phyloP scores from a whole-genome alignment of 92 coral and sea anemone genomes.

The Porites cylindrica region DNA sequence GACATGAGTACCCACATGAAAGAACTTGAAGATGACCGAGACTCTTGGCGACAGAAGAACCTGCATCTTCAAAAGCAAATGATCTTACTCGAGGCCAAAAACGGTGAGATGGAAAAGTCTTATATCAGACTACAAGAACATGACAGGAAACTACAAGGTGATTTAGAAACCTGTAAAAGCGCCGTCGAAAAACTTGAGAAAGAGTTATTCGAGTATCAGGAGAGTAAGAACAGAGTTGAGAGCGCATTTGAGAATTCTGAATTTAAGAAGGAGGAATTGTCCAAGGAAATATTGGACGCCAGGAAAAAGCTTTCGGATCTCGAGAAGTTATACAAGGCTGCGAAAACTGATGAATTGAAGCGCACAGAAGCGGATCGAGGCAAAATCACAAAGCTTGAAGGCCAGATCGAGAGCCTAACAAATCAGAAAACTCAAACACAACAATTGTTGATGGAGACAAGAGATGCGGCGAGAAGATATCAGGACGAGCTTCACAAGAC shows the following conservation, averaged over 20 bases:
- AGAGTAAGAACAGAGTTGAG: slow-evolving; percentile 66
- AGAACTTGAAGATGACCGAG: slow-evolving; percentile 75
- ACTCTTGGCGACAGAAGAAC: slow-evolving; percentile 74
- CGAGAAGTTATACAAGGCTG: slow-evolving; percentile 59
- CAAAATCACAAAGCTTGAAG: slow-evolving; percentile 83
- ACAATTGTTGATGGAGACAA: slow-evolving; percentile 79
- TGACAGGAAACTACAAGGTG: slow-evolving; percentile 75
- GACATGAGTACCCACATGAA: slow-evolving; percentile 54
- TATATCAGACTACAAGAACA: slow-evolving; percentile 69
- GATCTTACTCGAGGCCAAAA: slow-evolving; percentile 69
- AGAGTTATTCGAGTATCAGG: slow-evolving; percentile 64
- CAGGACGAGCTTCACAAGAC: slow-evolving; percentile 75
- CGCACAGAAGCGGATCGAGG: slow-evolving; percentile 70
- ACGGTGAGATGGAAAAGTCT: slow-evolving; percentile 70
- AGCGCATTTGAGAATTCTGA: slow-evolving; percentile 71
- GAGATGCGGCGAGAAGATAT: slow-evolving; percentile 60
- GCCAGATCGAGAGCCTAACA: slow-evolving; percentile 73
- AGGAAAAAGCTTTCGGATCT: slow-evolving; percentile 74
- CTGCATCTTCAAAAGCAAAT: slow-evolving; percentile 80
- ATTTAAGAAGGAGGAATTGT: slow-evolving; percentile 67
- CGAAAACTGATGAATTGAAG: slow-evolving; percentile 65
- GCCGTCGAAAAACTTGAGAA: slow-evolving; percentile 72
- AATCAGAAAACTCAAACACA: slow-evolving; percentile 79
- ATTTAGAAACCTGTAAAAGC: slow-evolving; percentile 59
- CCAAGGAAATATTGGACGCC: slow-evolving; percentile 75